Evolutionary conservation across 2,113 vertebrate genomes (phyloP), one percentile per base, ranked within the genome.

Genomic region (Megaceryle maxima): DNA sequence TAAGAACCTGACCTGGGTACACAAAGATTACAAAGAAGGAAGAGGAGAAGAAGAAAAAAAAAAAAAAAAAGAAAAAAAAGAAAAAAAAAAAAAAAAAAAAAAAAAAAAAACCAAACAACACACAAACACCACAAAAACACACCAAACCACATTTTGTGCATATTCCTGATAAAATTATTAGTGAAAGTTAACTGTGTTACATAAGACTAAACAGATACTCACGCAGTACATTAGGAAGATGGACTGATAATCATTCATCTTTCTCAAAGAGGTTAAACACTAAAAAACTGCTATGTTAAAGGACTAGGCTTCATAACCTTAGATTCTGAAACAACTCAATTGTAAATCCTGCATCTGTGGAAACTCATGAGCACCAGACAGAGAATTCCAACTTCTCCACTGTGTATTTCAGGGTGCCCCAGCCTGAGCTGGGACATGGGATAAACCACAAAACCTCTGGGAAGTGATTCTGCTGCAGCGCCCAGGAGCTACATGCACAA

Each of bases 1-100:
- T 69, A 86, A 83, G 86, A 90, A 93, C 50, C 79, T 92, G 82
- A 90, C 82, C 75, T 72, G 67, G 75, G 37, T 80, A 92, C 84
- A 92, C 82, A 85, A 88, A 83, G 44, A 73, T 74, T 88, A 93
- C 64, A 93, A 63, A 88, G 53, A 93, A 77, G 57, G 69, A 72
- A 83, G 59, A 86, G 50, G 24, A 16, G 20, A 18, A 48, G 46
- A 13, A 51, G 25, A n/a, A n/a, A n/a, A n/a, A n/a, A n/a, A 41
- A 41, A 41, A 41, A 10, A 41, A 41, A 41, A 41, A 41, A 41
- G 10, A 10, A 41, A 41, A 41, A 41, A 41, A 41, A 41, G 4
- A 41, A 41, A 41, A 41, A 41, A 41, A 41, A 10, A 41, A 41
- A 41, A 41, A 41, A 41, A 41, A 10, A 41, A 41, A 41, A n/a